Evolutionary conservation across 2,113 vertebrate species (phyloP), one percentile per base, ranked within the genome.

Genomic region (Lanius collurio): DNA sequence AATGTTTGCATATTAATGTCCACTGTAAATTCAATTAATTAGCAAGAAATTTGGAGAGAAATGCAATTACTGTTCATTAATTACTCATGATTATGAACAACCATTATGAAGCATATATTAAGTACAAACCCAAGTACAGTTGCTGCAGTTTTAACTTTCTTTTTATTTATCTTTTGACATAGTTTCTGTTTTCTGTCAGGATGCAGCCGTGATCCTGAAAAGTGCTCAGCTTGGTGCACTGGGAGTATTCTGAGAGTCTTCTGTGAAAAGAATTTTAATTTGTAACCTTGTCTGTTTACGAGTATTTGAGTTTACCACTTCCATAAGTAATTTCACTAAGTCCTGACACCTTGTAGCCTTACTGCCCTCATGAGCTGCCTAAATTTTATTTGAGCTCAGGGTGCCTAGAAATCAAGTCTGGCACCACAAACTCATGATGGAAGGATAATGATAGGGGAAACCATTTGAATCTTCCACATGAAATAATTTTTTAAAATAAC

Each of bases 21-120:
- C 65, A 69, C 57, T 91, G 65, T 84, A 82, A 95, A 87, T 92
- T 89, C 62, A 89, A 78, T 91, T 94, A 95, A 90, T 95, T 82
- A 91, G 20, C 26, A 73, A 87, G 57, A 82, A 76, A 82, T 93
- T 91, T 89, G 28, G 15, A 95, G 41, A 89, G 39, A 93, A 89
- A 76, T 73, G 49, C 7, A 78, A 85, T 93, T 87, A 76, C 44
- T 63, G 16, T 76, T 92, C 41, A 55, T 89, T 70, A 92, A 82
- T 78, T 79, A 63, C 27, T 70, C 35, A 68, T 59, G 5, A 37
- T 89, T 67, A 83, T 79, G 77, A 90, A 59, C 49, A 80, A 39
- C 30, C 11, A 9, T 37, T 28, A 11, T 49, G 27, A 93, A 31
- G 18, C 37, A 69, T 68, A 24, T 63, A 71, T 76, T 87, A 78